Base-by-base conservation (phyloP, 2,888 invertebrate genomes). In the Rugalucina vietnamica region DNA sequence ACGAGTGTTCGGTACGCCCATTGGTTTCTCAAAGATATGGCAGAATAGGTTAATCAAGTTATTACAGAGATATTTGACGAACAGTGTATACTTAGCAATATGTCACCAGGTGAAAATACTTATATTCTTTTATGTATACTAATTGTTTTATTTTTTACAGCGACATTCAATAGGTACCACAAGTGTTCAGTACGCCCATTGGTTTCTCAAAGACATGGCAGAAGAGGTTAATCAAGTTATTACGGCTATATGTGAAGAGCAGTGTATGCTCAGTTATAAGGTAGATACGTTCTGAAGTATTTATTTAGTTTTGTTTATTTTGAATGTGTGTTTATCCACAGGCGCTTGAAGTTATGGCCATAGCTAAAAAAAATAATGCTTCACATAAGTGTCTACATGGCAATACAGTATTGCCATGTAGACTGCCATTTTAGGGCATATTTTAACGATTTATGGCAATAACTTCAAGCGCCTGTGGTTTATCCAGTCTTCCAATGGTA, bases 11-110 rank as follows among this genome's bases (percentile, higher is more conserved):
- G 95, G 90, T 95, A 99, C 60, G 99, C 99, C 0, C 99, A 99
- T 93, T 97, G 98, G 96, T 99, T 98, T 94, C 96, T 99, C 79
- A 99, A 99, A 94, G 99, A 99, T 95, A 99, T 99, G 98, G 98
- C 99, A 0, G 99, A 99, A 95, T 99, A 99, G 95, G 98, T 94
- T 0, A 99, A 99, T 95, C 99, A 99, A 94, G 99, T 99, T 54
- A 98, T 99, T 70, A 99, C 99, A 0, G 98, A 98, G 5, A 98
- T 99, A 92, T 99, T 99, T 95, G 99, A 99, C 95, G 99, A 99
- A 93, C 99, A 99, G 93, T 98, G 99, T 94, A 97, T 97, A 88
- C 97, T 99, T 96, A 98, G 98, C 92, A 99, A 99, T 94, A 98
- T 98, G 95, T n/a, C n/a, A n/a, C n/a, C n/a, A n/a, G n/a, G n/a